These are phyloP conservation scores for Ophiodon elongatus DNA, from an alignment of 2,113 vertebrate genomes.

Conservation along the genomic window DNA sequence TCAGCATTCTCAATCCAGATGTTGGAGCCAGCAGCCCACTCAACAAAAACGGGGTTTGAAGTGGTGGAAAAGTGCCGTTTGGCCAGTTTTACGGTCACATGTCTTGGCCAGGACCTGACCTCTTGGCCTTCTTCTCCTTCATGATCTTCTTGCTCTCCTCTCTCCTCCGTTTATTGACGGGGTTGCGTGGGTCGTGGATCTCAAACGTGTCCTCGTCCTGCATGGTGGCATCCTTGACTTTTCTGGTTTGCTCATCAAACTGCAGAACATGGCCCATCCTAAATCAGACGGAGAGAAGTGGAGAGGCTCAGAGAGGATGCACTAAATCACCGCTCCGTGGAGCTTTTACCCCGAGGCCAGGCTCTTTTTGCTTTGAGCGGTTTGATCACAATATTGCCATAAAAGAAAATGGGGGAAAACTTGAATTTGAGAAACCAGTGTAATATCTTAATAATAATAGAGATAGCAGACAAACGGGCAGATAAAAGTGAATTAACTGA, in stretches of 20 bases:
- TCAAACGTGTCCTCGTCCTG: conserved; percentile 98
- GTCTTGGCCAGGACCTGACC: conserved; percentile 2
- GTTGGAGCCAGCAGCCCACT: conserved; percentile 28
- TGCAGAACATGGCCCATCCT: conserved; percentile 98
- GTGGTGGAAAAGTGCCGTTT: conserved; percentile 12
- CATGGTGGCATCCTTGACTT: conserved; percentile 97
- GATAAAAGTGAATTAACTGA: too few species aligned
- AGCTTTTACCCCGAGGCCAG: not conserved
- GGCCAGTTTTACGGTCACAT: conserved; percentile 13
- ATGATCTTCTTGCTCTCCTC: conserved; percentile 98
- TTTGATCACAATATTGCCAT: not conserved
- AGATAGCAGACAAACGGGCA: too few species aligned
- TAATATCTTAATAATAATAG: not conserved
- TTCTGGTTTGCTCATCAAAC: conserved; percentile 95
- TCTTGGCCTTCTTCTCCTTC: conserved; percentile 95
- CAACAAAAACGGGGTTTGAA: conserved; percentile 30
- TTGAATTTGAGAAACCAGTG: not conserved
- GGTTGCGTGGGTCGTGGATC: conserved; percentile 97
- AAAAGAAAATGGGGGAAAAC: not conserved
- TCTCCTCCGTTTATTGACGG: conserved; percentile 94
- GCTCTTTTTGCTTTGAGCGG: not conserved
- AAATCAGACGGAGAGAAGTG: conserved; percentile 69
- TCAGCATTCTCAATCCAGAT: conserved; percentile 63
- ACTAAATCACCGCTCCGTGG: conserved; percentile 58
- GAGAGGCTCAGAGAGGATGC: conserved; percentile 62